Percentiles rank a stretch among this genome's conserved stretches.
phyloP scores from a whole-genome alignment of 2,888 invertebrate species.

The Bombylius discolor region DNA sequence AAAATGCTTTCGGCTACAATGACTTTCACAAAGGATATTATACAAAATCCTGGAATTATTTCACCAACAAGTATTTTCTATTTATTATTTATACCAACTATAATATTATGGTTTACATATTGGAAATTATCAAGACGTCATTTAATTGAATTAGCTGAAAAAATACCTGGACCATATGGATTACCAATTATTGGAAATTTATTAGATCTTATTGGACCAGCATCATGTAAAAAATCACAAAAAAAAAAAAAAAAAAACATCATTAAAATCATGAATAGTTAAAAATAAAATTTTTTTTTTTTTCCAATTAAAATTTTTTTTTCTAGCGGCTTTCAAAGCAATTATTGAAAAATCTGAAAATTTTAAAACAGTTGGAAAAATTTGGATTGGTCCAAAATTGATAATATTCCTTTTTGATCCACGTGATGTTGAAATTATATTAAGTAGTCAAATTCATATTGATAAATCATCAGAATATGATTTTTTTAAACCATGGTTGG shows the following conservation, averaged over 20 bases:
- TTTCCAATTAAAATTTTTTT: not conserved
- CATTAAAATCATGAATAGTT: not conserved
- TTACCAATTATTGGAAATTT: constrained; percentile 63
- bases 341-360: constrained; percentile 36
- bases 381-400: constrained; percentile 68
- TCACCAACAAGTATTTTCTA: constrained; percentile 56
- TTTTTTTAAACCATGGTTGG: constrained; percentile 74
- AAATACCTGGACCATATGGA: constrained; percentile 59
- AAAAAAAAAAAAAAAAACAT: not conserved
- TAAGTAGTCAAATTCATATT: constrained; percentile 67
- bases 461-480: constrained; percentile 68
- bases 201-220: constrained; percentile 56
- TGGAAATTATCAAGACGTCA: constrained; percentile 62
- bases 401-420: constrained; percentile 62
- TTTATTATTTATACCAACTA: constrained; percentile 55
- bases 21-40: constrained; percentile 26
- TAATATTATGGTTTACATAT: constrained; percentile 59
- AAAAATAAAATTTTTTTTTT: too few relatives aligned
- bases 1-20: constrained; percentile 9
- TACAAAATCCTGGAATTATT: constrained; percentile 30
- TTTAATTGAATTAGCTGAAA: constrained; percentile 55
- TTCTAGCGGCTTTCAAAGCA: constrained; percentile 56
- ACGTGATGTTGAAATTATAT: constrained; percentile 61
- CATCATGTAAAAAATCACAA: constrained; percentile 51
- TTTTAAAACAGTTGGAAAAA: constrained; percentile 46